Percentiles rank a stretch among this genome's conserved stretches.
These are phyloP conservation scores for Stigmatopora nigra DNA, from an alignment of 2,113 vertebrate species.

Conservation along the genomic window DNA sequence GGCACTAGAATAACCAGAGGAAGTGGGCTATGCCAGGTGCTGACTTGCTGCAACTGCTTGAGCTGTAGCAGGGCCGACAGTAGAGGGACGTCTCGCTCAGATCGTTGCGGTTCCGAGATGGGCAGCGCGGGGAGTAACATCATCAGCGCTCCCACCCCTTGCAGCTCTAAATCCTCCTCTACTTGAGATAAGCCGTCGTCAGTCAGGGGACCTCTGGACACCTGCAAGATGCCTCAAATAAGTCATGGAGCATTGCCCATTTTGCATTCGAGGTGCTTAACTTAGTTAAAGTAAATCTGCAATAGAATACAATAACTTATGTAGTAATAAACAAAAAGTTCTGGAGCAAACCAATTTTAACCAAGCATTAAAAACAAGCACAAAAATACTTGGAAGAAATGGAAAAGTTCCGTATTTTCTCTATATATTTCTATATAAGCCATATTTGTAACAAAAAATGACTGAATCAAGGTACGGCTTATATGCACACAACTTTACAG, in stretches of 20 bases:
- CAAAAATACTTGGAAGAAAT: too few species aligned
- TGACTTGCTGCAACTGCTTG: slow-evolving; percentile 84
- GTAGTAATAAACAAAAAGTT: too few species aligned
- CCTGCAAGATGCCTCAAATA: slow-evolving; percentile 55
- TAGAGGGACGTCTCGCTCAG: slow-evolving; percentile 76
- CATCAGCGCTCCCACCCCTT: slow-evolving; percentile 79
- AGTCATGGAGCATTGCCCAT: not conserved
- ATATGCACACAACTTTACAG: too few species aligned
- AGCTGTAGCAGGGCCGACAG: slow-evolving; percentile 84
- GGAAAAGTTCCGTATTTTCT: too few species aligned
- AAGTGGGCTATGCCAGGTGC: slow-evolving; percentile 75
- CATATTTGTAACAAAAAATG: too few species aligned
- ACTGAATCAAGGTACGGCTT: too few species aligned
- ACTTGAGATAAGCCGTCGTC: slow-evolving; percentile 61
- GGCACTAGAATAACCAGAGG: slow-evolving; percentile 81
- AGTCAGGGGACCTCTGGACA: slow-evolving; percentile 69
- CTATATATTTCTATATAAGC: too few species aligned
- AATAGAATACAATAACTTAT: too few species aligned
- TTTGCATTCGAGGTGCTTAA: too few species aligned
- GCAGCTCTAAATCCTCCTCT: slow-evolving; percentile 75
- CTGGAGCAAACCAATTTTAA: too few species aligned
- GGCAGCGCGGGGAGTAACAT: slow-evolving; percentile 74
- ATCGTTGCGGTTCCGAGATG: slow-evolving; percentile 18
- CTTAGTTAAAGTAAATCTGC: too few species aligned
- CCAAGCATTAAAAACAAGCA: too few species aligned